Evolutionary conservation across 2,797 vertebrate genomes (phyloP), one percentile per base, ranked within the genome.

Genomic region (Galaxias olidus): DNA sequence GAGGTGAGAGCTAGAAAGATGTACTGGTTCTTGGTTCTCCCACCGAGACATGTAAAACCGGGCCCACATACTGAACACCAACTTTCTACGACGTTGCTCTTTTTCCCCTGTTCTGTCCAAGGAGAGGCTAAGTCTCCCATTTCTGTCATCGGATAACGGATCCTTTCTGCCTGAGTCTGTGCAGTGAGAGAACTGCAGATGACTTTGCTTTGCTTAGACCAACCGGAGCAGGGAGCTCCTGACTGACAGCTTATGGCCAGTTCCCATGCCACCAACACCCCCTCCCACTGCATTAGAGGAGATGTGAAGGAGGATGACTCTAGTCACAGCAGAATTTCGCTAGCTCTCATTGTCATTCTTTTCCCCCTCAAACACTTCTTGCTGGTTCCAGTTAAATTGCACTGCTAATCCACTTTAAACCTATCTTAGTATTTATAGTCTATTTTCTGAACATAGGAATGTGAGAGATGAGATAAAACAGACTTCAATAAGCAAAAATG

Each of bases 1-100:
- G n/a, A n/a, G n/a, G n/a, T n/a, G n/a, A n/a, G n/a, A n/a, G n/a
- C n/a, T n/a, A n/a, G n/a, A n/a, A n/a, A n/a, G n/a, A n/a, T n/a
- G n/a, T n/a, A n/a, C n/a, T n/a, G n/a, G n/a, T n/a, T n/a, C n/a
- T n/a, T n/a, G n/a, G n/a, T n/a, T n/a, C n/a, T n/a, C n/a, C n/a
- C n/a, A n/a, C n/a, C n/a, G n/a, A n/a, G n/a, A n/a, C n/a, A n/a
- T n/a, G n/a, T n/a, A n/a, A n/a, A n/a, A n/a, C 10, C 44, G 70
- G 69, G 70, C 70, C 80, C 77, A 77, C 76, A 57, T 71, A 77
- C 82, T 68, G 65, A 63, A 70, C 40, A 19, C 12, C 9, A 10
- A 48, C 53, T 15, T 10, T 41, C 68, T 1, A 44, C 14, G 15
- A 55, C 13, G 11, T 44, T 18, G 40, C 6, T 45, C 50, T 63